Percentiles rank a stretch among this genome's conserved stretches.
Conservation (phyloP, 2,888 invertebrate species). For the Panzeria rudis region DNA sequence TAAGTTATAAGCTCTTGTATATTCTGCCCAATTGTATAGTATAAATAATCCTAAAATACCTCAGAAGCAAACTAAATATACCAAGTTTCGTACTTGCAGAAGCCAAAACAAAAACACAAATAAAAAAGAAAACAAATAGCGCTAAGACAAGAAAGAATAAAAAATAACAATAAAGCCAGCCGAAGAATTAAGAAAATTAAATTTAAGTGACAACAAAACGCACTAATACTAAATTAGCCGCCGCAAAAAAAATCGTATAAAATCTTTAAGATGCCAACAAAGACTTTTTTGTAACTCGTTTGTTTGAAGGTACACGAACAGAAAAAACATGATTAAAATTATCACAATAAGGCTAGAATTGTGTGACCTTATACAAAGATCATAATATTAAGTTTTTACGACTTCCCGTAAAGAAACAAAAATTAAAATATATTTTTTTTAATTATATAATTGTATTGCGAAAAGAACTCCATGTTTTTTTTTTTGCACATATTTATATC, state of each 20-base stretch:
- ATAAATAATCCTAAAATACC: constrained; percentile 49
- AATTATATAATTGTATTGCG: no score
- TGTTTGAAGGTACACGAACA: background rate
- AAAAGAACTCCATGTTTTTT: no score
- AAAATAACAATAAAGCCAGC: constrained; percentile 46
- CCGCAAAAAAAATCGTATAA: constrained; percentile 46
- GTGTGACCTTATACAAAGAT: background rate
- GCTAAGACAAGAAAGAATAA: background rate
- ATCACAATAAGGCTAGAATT: background rate
- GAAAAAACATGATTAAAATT: background rate
- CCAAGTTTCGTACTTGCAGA: constrained; percentile 8
- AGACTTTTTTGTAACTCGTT: background rate
- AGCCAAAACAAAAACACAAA: constrained; percentile 5
- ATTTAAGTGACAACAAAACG: constrained; percentile 43
- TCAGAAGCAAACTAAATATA: constrained; percentile 48
- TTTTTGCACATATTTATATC: no score
- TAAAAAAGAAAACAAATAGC: background rate
- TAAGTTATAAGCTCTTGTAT: no score
- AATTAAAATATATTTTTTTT: no score
- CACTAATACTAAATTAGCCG: constrained; percentile 73
- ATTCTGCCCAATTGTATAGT: no score
- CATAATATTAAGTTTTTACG: no score
- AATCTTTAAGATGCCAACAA: constrained; percentile 57
- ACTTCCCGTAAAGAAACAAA: no score
- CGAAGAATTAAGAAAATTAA: constrained; percentile 72